These are phyloP conservation scores for Cyprinella venusta DNA, from an alignment of 2,797 vertebrate genomes.

Conservation along the genomic window DNA sequence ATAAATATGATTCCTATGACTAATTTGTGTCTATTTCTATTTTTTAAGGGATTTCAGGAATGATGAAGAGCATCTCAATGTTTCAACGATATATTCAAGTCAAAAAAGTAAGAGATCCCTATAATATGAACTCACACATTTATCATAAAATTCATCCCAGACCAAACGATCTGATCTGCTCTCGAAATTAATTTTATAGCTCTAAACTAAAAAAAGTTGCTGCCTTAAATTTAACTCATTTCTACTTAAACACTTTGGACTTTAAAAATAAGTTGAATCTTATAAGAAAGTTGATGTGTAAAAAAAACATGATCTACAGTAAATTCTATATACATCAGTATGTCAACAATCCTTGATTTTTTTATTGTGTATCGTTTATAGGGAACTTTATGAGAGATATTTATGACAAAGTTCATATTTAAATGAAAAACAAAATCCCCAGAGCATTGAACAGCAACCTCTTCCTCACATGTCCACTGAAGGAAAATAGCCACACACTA, in stretches of 20 bases:
- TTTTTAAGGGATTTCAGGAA: background rate
- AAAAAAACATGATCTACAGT: no score
- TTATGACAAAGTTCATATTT: background rate
- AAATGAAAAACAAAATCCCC: constrained; percentile 14
- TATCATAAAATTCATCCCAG: background rate
- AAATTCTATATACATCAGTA: background rate
- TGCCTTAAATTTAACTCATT: no score
- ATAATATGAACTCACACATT: background rate
- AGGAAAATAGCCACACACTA: background rate
- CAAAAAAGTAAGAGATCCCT: background rate
- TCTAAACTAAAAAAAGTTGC: no score
- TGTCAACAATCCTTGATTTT: background rate
- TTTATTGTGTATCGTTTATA: background rate
- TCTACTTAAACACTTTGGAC: no score
- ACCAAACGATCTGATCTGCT: background rate
- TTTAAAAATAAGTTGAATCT: no score
- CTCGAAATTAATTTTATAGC: no score
- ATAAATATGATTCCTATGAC: background rate
- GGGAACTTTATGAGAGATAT: background rate
- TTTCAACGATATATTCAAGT: background rate
- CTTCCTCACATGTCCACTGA: background rate
- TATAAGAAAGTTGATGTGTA: no score
- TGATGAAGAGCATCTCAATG: background rate
- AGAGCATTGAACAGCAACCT: background rate
- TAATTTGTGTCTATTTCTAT: background rate